Base-by-base conservation (phyloP, 2,888 invertebrate species). In the Drosophila picticornis region DNA sequence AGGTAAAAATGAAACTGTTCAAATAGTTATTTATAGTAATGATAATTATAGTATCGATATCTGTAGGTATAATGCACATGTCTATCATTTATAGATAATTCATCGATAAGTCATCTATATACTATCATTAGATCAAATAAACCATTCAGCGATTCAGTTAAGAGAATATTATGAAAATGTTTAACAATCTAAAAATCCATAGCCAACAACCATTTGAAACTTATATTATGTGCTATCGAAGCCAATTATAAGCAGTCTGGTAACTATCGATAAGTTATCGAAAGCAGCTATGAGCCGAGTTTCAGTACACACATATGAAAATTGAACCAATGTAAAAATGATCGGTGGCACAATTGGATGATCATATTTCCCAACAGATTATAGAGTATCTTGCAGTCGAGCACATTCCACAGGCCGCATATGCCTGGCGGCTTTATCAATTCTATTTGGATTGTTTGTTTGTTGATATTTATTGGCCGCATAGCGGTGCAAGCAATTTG, bases 401-500 rank as follows among this genome's bases (percentile, higher is more conserved):
- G 9, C 34, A 67, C 16, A 11, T 46, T 10, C 10, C 9, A 25
- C 13, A 7, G 58, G 34, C 50, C 43, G 31, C 46, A 48, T 52
- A 34, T 36, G 36, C 36, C 46, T 11, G 25, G 46, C 25, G 46
- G 40, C 57, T 61, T 61, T 31, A 50, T 13, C 25, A 59, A 55
- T 67, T 62, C 58, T 58, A 38, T 50, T 57, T 55, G 64, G 63
- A 61, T 74, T 67, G 58, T 59, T 38, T 67, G 61, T 48, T 68
- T 75, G 68, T 63, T 78, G 60, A 72, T 80, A 72, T 80, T 78
- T 78, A 80, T 72, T 72, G 80, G 72, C 68, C 80, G 72, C 89
- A 80, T 75, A 76, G 88, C 78, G 80, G 81, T 85, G 73, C 72
- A 85, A 77, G 74, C 73, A 83, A 85, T 87, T 82, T 51, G 64